Evolutionary conservation across 2,113 vertebrate genomes (phyloP).

Genomic region (Synodontis membranacea): DNA sequence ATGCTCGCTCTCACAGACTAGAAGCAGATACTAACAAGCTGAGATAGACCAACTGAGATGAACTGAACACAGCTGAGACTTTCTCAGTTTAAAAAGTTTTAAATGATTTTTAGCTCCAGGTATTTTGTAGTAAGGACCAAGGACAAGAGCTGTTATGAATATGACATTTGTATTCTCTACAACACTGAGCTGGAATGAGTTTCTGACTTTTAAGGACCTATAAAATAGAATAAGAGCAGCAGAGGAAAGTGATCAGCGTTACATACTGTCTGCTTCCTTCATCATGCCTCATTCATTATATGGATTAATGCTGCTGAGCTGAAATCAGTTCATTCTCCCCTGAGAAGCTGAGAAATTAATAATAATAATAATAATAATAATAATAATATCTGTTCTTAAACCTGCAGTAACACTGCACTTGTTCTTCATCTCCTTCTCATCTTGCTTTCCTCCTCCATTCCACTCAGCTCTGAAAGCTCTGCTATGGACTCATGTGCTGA

Average conservation of each 20-base stretch:
- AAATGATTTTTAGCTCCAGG: neutral
- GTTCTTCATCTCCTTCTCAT: slow-evolving; percentile 30
- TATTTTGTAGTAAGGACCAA: neutral
- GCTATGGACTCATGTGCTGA: slow-evolving; percentile 70
- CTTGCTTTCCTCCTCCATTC: slow-evolving; percentile 37
- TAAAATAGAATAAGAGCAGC: neutral
- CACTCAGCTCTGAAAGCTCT: slow-evolving; percentile 63
- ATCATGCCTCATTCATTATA: neutral
- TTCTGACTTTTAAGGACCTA: neutral
- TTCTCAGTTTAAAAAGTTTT: neutral
- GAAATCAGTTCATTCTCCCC: neutral
- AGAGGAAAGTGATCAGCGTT: neutral
- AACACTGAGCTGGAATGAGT: neutral
- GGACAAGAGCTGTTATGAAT: neutral
- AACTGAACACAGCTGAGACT: neutral
- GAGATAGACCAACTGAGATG: neutral
- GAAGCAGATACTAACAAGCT: neutral
- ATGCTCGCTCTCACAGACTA: neutral
- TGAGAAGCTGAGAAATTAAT: neutral
- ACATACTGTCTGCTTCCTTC: neutral
- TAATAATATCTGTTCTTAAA: neutral
- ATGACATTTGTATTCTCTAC: neutral
- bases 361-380: neutral
- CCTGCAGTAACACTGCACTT: neutral
- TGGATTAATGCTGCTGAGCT: neutral